A percentile compares a stretch with the other conserved stretches of the same genome.
phyloP scores from a whole-genome alignment of 2,113 vertebrate genomes.

The Leucosticte australis region DNA sequence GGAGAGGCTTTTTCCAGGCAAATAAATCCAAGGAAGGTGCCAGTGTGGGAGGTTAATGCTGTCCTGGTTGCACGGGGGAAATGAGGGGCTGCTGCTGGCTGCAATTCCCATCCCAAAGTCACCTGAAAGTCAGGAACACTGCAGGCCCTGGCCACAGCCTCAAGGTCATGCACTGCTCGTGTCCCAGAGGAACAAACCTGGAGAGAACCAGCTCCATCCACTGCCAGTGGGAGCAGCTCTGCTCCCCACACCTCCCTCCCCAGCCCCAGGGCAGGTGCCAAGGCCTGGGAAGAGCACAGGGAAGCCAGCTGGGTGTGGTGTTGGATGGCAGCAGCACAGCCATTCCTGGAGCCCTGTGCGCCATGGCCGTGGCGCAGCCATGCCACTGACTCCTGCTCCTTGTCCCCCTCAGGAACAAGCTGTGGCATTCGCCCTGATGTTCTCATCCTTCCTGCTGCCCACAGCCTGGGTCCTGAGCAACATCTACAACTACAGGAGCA shows the following conservation, averaged over 20 bases:
- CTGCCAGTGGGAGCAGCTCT: accelerated
- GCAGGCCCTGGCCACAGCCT: not conserved
- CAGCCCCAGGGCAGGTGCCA: accelerated
- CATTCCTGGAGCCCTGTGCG: accelerated
- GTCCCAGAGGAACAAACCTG: not conserved
- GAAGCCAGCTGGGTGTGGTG: accelerated
- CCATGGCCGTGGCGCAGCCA: accelerated
- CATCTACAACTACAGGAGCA: constrained; percentile 72
- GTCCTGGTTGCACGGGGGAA: not conserved
- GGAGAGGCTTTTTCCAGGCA: not conserved
- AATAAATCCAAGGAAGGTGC: not conserved
- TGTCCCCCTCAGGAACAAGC: constrained; percentile 71
- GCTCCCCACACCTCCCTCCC: not conserved
- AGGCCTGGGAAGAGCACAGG: not conserved
- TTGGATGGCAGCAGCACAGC: accelerated
- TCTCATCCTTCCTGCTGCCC: constrained; percentile 53
- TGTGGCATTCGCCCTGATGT: not conserved
- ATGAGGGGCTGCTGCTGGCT: not conserved
- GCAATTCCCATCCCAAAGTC: not conserved
- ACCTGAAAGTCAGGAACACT: constrained; percentile 7
- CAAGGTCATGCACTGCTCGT: not conserved
- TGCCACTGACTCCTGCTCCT: accelerated
- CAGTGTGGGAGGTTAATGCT: not conserved
- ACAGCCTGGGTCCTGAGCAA: constrained; percentile 73
- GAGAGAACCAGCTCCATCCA: accelerated